Evolutionary conservation across 2,888 invertebrate species (phyloP), one percentile per base, ranked within the genome.

Genomic region (Eristalis intricaria): DNA sequence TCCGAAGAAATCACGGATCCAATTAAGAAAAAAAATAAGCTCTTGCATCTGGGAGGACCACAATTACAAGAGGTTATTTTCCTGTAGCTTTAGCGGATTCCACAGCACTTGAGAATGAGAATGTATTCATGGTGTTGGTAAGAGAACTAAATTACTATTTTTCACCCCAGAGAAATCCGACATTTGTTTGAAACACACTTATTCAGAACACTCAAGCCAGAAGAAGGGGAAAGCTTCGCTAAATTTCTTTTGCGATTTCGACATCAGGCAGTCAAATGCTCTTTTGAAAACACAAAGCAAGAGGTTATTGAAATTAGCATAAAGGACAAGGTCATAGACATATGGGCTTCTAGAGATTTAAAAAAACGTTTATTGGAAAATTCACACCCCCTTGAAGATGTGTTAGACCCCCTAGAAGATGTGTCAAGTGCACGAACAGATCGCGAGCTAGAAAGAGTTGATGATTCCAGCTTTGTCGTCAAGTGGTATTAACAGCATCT

Each of bases 201-300:
- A 19, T 76, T 82, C 22, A 32, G 75, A 11, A 19, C 70, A 58
- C 23, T 75, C 0, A 63, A 82, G 23, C 70, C n/a, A n/a, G n/a
- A n/a, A n/a, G 81, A 76, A 2, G 81, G 64, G 35, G 65, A 76
- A 26, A 35, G 26, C 15, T 65, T 75, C 38, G 60, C 65, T 56
- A 91, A 90, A 70, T 91, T 91, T 81, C 32, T 91, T n/a, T 50
- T 90, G 7, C 81, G 90, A 63, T 60, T 91, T 22, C 78, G 87
- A 4, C 83, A 69, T 43, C 81, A 88, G 63, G 79, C 88, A 65
- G 77, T 64, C 1, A 82, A 84, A 69, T 88, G 81, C 64, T 70
- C 70, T 32, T 88, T 89, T 74, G 77, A 70, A 0, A 79, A 82
- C 22, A 76, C 78, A 1, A 43, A 83, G 26, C 76, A 88, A 22